Conservation (phyloP, 2,888 invertebrate genomes). For the Drosophila monieri region DNA sequence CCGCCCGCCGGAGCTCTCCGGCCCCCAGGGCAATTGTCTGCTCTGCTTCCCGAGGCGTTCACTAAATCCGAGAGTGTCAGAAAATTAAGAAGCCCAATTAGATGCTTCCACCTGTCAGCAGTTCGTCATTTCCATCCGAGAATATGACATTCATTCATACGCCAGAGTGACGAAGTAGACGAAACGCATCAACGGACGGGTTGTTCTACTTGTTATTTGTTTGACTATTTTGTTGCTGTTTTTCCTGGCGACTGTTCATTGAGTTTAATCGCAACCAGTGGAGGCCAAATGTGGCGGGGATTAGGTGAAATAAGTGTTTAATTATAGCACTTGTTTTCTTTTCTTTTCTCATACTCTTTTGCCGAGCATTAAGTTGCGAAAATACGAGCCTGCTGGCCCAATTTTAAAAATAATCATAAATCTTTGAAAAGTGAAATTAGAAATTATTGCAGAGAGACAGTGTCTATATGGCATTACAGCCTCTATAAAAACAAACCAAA, state of each 20-base stretch:
- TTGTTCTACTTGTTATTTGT: constrained; percentile 29
- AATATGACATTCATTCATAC: constrained; percentile 79
- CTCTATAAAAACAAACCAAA: not conserved
- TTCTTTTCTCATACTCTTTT: not conserved
- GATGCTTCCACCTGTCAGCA: constrained; percentile 84
- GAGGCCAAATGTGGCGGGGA: constrained; percentile 23
- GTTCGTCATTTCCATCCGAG: constrained; percentile 82
- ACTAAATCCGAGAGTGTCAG: constrained; percentile 69
- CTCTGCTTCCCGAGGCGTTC: constrained; percentile 29
- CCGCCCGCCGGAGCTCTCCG: constrained; percentile 4
- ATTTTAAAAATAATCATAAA: constrained; percentile 5
- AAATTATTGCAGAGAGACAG: not conserved
- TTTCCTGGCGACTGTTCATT: constrained; percentile 13
- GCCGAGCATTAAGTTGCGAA: not conserved
- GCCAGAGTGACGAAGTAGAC: constrained; percentile 67
- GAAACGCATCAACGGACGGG: constrained; percentile 56
- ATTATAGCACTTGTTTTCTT: constrained; percentile 7
- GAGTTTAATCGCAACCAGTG: constrained; percentile 14
- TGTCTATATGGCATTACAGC: not conserved
- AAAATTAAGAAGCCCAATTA: constrained; percentile 83
- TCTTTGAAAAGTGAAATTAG: not conserved
- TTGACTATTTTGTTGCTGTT: not conserved
- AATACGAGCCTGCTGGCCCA: not conserved
- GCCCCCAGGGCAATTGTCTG: constrained; percentile 67
- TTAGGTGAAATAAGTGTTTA: constrained; percentile 31